Base-by-base conservation (phyloP, 2,797 vertebrate genomes). In the Limosa lapponica region DNA sequence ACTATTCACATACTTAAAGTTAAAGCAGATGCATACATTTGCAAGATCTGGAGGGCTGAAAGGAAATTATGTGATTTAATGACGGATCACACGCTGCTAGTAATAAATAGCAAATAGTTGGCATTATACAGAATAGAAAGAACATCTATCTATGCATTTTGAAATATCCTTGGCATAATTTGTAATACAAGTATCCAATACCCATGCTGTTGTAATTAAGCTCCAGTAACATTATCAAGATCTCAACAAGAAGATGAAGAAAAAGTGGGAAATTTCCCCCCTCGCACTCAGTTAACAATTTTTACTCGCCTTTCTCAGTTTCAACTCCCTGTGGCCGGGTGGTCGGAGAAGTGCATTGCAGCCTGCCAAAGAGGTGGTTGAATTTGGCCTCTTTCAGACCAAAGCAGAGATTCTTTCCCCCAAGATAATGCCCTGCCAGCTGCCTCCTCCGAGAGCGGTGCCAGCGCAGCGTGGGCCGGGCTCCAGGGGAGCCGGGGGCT, bases 11-110 rank as follows among this genome's bases (percentile, higher is more conserved):
- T 28, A 34, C 41, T 72, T 61, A 82, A 86, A 96, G 77, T 89
- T 78, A 95, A 96, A 96, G 90, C 95, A 95, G 91, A 96, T 90
- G 93, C 79, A 91, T 51, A 61, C 16, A 27, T 94, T 90, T 94
- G 69, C 46, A 90, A 83, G 89, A 81, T 91, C 64, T 94, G 89
- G 61, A 79, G 66, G 90, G 85, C 66, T 91, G 91, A 81, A 95
- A 94, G 66, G 71, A 79, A 88, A 81, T 95, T 77, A 49, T 89
- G 61, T 93, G 96, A 92, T 94, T 96, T 95, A 94, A 86, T 81
- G 87, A 91, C 0, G 10, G 66, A 83, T 95, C 82, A 90, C 62
- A 95, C 46, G 36, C 66, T 95, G 70, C 36, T 79, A 59, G 65
- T 58, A 94, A 95, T 90, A 95, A 95, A 94, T 87, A 95, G 89